A percentile compares a stretch with the other conserved stretches of the same genome.
Evolutionary conservation across 1,140 invertebrate species (phyloP).

Genomic region (Kradibia gibbosae): DNA sequence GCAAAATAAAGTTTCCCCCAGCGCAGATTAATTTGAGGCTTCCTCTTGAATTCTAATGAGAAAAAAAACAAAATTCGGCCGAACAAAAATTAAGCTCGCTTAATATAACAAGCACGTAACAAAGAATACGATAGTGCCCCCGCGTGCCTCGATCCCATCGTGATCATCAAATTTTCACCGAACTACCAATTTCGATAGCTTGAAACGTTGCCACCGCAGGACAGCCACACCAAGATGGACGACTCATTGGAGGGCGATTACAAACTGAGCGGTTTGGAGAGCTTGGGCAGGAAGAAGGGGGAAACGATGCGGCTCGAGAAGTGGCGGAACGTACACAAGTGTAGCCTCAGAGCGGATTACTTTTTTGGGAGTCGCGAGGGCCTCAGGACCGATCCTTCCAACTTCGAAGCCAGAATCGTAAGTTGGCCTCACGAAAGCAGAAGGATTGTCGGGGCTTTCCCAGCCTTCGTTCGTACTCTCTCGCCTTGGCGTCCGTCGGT

Average conservation of each 20-base stretch:
- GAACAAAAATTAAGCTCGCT: no score
- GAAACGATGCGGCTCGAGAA: slow-evolving; percentile 45
- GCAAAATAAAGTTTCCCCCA: no score
- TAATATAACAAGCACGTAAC: no score
- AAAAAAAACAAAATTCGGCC: no score
- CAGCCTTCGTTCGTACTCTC: no score
- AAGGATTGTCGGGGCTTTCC: no score
- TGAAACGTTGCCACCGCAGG: not conserved
- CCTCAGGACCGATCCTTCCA: slow-evolving; percentile 20
- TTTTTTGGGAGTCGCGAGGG: slow-evolving; percentile 48
- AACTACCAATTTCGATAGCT: not conserved
- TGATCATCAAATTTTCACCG: not conserved
- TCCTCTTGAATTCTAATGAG: no score
- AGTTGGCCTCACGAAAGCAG: slow-evolving; percentile 14
- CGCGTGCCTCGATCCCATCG: not conserved
- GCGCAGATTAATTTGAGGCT: no score
- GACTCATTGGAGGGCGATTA: slow-evolving; percentile 30
- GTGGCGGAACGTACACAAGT: slow-evolving; percentile 47
- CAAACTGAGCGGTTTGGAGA: slow-evolving; percentile 43
- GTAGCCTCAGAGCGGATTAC: slow-evolving; percentile 47
- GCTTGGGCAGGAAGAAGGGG: slow-evolving; percentile 24
- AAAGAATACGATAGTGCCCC: no score
- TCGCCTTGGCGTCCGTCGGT: not conserved
- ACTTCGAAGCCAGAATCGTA: slow-evolving; percentile 46
- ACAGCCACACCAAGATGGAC: not conserved